Evolutionary conservation across 2,113 vertebrate genomes (phyloP), one percentile per base, ranked within the genome.

Genomic region (Eidolon helvum): DNA sequence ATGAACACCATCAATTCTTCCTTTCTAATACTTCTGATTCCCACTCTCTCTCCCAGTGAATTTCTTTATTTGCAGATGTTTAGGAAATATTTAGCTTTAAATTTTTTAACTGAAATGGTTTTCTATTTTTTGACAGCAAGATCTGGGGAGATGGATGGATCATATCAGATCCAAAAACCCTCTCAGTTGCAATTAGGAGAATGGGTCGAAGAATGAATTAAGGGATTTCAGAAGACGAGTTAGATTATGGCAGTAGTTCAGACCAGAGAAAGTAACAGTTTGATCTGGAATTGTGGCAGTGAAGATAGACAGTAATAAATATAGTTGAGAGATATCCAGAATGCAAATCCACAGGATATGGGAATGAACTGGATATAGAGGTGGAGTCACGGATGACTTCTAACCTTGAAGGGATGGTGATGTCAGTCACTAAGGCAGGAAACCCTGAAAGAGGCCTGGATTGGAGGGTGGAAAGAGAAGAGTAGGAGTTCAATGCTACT

Each of bases 41-140:
- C 40, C 3, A 1, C 16, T 12, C 35, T 3, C 21, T 5, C 26
- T 19, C 21, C 19, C 30, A 61, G 55, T 63, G 19, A 40, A 78
- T 84, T 87, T 95, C 53, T 78, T 91, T 65, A 69, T 30, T 86
- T 92, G 40, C 2, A 88, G 26, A 5, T 92, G n/a, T 90, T 95
- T 89, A 87, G 55, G 26, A 66, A 95, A 87, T 59, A 59, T 72
- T 78, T 78, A 87, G 14, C 48, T 88, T 74, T 79, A 83, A 59
- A 45, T 71, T 87, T 61, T 85, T 90, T n/a, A 88, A 30, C 38
- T 71, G 91, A 93, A 33, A 50, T 87, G 15, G 40, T 61, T 82
- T 74, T 75, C 61, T 57, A 57, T 30, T 80, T 96, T 84, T 91
- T 83, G 48, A 85, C 19, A 61, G 66, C 33, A 79, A 71, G 14